Base-by-base conservation (phyloP, 2,888 invertebrate genomes). In the Drosophila kuntzei region DNA sequence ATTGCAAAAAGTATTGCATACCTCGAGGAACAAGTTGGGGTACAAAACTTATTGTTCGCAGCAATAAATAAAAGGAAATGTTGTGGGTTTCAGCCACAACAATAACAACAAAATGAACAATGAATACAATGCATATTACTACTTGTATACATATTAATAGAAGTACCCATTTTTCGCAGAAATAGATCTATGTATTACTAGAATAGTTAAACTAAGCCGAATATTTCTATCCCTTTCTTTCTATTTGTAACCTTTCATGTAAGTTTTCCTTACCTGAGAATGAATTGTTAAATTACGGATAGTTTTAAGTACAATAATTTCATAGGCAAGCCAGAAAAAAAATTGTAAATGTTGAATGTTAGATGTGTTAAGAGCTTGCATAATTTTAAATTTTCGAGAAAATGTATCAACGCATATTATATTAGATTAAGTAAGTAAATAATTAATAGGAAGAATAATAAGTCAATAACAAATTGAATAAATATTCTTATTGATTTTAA, bases 1-100 rank as follows among this genome's bases (percentile, higher is more conserved):
- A 82, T 86, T 76, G 82, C 68, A 69, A 79, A 74, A 67, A 79
- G 78, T 61, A 64, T 82, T 76, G 87, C 80, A 80, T 80, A 86
- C 87, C 77, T 77, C 74, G 25, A 63, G 64, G 60, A 16, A 57
- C 60, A 50, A 39, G 16, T n/a, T 22, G 51, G 49, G 44, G 46
- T 25, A 41, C 14, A 49, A 50, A 63, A 87, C 87, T 81, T 81
- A 81, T 81, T 87, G 82, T 85, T 63, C 50, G 46, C 59, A 36
- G 39, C 12, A 63, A 63, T 69, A 62, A 79, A 78, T 73, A 51
- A 59, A 51, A 54, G 79, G 58, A 87, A 87, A 63, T 85, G 71
- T 49, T 71, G 63, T 57, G 47, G 66, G 60, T 43, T 39, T 50
- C 54, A 79, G 20, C 47, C 20, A 29, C 29, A 20, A 18, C 51